Percentiles rank a stretch among this genome's conserved stretches.
Evolutionary conservation across 2,888 invertebrate species (phyloP).

Genomic region (Taenaris catops): DNA sequence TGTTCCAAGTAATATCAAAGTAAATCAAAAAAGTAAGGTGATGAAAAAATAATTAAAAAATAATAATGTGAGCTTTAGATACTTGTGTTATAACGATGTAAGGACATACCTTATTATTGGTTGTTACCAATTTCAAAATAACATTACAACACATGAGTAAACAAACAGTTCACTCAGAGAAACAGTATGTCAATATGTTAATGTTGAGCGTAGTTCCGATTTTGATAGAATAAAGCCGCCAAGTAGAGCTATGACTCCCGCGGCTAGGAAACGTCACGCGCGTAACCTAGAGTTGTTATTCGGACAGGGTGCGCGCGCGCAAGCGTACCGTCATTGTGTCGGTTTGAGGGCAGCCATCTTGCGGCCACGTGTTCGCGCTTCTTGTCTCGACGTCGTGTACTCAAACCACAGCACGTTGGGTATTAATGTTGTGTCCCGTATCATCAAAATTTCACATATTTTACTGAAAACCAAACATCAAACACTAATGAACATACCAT

Average conservation of each 20-base stretch:
- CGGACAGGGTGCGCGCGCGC: constrained; percentile 40
- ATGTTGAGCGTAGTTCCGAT: constrained; percentile 37
- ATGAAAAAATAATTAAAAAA: no score
- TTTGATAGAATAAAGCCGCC: constrained; percentile 50
- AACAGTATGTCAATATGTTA: constrained; percentile 25
- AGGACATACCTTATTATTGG: no score
- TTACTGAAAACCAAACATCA: constrained; percentile 89
- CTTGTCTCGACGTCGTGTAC: constrained; percentile 92
- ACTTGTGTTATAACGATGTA: no score
- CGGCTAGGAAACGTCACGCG: constrained; percentile 70
- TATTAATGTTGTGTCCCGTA: constrained; percentile 93
- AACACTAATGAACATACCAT: no score
- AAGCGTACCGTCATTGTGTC: constrained; percentile 87
- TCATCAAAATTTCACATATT: constrained; percentile 90
- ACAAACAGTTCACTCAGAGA: no score
- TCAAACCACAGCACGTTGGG: constrained; percentile 97
- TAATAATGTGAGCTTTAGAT: no score
- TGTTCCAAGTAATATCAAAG: no score
- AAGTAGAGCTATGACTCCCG: constrained; percentile 52
- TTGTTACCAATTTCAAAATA: no score
- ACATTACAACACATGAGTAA: no score
- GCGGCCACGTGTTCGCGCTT: constrained; percentile 88
- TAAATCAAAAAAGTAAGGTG: no score
- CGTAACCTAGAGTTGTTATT: constrained; percentile 43
- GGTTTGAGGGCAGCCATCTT: constrained; percentile 89